Conservation (phyloP, 2,888 invertebrate genomes). For the Graphium colonna region DNA sequence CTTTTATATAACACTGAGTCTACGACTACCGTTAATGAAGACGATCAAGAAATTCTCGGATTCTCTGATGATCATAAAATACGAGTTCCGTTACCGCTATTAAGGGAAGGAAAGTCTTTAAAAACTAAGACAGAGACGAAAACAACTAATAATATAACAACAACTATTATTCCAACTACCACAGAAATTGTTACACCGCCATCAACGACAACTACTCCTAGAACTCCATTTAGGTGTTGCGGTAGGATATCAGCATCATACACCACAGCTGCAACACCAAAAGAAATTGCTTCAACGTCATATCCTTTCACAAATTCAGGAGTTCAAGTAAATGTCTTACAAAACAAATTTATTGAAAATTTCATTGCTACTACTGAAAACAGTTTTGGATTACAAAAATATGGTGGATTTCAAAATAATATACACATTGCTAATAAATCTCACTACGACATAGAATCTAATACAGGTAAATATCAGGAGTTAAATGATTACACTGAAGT, state of each 20-base stretch:
- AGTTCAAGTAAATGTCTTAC: slow-evolving; percentile 44
- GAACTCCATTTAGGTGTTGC: slow-evolving; percentile 63
- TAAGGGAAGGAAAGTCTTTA: slow-evolving; percentile 69
- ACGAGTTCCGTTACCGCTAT: slow-evolving; percentile 40
- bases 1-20: slow-evolving; percentile 73
- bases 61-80: slow-evolving; percentile 84
- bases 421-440: slow-evolving; percentile 46
- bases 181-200: slow-evolving; percentile 43
- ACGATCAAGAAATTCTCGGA: slow-evolving; percentile 88
- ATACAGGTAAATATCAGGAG: slow-evolving; percentile 66
- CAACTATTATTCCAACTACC: slow-evolving; percentile 40
- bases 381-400: slow-evolving; percentile 51
- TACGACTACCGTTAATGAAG: slow-evolving; percentile 81
- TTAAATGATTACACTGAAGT: slow-evolving; percentile 66
- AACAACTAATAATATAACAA: slow-evolving; percentile 41
- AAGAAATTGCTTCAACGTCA: slow-evolving; percentile 47
- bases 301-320: slow-evolving; percentile 69
- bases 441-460: slow-evolving; percentile 69
- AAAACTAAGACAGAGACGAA: slow-evolving; percentile 50
- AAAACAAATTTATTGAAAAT: slow-evolving; percentile 42
- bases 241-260: slow-evolving; percentile 71
- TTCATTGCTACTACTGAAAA: slow-evolving; percentile 44
- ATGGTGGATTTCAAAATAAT: slow-evolving; percentile 71
- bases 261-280: slow-evolving; percentile 55
- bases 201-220: slow-evolving; percentile 47